phyloP scores from a whole-genome alignment of 2,888 invertebrate species.

The Blera fallax region DNA sequence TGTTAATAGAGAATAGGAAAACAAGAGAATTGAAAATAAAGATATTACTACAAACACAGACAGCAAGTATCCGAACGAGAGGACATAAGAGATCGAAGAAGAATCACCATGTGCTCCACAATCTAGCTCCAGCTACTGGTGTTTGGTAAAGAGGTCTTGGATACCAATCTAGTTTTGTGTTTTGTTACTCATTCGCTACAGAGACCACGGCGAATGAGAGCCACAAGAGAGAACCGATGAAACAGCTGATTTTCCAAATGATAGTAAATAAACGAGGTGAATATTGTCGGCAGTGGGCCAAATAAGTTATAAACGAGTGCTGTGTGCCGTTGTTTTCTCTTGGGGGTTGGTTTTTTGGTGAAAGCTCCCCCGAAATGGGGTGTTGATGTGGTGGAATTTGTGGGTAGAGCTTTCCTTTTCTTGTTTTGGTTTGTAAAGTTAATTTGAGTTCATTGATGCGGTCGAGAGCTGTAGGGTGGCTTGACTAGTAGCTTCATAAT shows the following conservation, averaged over 20 bases:
- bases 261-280: conserved; percentile 67
- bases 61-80: conserved; percentile 40
- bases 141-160: conserved; percentile 13
- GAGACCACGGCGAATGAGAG: conserved; percentile 48
- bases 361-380: conserved; percentile 20
- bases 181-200: conserved; percentile 69
- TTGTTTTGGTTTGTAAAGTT: conserved; percentile 52
- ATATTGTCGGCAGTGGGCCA: conserved; percentile 55
- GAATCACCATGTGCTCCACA: conserved; percentile 57
- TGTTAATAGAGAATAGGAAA: conserved; percentile 56
- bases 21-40: conserved; percentile 59
- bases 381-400: neutral
- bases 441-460: conserved; percentile 69
- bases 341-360: conserved; percentile 29
- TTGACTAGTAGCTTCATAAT: conserved; percentile 40
- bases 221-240: neutral
- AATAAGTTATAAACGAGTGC: conserved; percentile 9
- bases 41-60: conserved; percentile 9
- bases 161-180: conserved; percentile 40
- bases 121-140: conserved; percentile 37
- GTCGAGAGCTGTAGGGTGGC: conserved; percentile 19
- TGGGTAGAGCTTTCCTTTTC: neutral
- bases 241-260: conserved; percentile 53
- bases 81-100: conserved; percentile 42
- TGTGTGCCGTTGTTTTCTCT: neutral